Percentiles rank a stretch among this genome's conserved stretches.
Evolutionary conservation across 2,113 vertebrate genomes (phyloP).

Genomic region (Peromyscus leucopus): DNA sequence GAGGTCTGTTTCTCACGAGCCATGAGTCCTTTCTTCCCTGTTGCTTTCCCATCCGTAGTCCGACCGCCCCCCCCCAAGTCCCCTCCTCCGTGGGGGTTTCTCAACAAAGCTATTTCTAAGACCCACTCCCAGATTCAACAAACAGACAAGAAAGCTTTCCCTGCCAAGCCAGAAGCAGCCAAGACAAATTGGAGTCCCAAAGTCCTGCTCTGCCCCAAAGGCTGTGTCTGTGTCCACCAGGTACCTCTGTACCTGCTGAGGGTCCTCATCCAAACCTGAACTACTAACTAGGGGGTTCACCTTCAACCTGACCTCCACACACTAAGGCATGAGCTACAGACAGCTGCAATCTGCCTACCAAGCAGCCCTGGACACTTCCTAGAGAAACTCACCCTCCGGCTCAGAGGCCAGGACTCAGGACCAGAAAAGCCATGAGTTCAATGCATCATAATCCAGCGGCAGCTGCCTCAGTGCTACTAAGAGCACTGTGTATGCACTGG

Average conservation of each 20-base stretch:
- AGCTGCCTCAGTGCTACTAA: neutral
- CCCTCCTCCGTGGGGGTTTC: neutral
- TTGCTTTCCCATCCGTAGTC: neutral
- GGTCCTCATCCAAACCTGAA: neutral
- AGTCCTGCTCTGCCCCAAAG: neutral
- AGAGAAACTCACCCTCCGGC: neutral
- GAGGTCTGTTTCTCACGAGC: neutral
- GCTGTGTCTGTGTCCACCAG: accelerated
- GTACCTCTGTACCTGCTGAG: too few relatives aligned
- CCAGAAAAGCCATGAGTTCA: neutral
- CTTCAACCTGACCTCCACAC: neutral
- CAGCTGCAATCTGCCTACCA: neutral
- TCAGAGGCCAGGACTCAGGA: neutral
- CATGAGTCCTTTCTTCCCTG: accelerated
- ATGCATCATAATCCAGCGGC: accelerated
- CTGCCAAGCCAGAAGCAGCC: neutral
- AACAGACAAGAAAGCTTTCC: neutral
- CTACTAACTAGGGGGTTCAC: neutral
- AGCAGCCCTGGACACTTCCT: neutral
- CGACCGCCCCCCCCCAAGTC: neutral
- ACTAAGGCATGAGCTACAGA: neutral
- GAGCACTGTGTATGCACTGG: neutral
- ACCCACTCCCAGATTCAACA: neutral
- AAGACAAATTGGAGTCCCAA: neutral
- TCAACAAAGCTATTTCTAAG: neutral